phyloP scores from a whole-genome alignment of 2,797 vertebrate species.

The Podargus strigoides region DNA sequence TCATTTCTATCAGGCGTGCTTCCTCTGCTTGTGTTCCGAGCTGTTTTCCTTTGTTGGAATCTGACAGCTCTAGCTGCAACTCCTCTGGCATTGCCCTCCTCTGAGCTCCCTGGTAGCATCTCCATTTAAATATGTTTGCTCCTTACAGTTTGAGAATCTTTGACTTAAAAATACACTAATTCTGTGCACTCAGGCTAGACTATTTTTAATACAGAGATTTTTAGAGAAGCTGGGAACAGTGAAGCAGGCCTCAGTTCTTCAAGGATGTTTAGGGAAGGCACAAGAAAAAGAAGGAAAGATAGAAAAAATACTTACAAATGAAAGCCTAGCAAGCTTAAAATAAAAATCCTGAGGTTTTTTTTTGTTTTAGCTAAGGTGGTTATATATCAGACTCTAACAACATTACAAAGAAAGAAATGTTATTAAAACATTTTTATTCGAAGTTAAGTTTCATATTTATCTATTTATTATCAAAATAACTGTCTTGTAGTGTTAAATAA shows the following conservation, averaged over 20 bases:
- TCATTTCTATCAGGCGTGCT: background rate
- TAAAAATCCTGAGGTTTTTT: background rate
- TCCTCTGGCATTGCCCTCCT: background rate
- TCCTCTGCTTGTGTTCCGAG: background rate
- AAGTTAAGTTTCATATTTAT: background rate
- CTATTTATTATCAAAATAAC: background rate
- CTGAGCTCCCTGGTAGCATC: background rate
- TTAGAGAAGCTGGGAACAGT: background rate
- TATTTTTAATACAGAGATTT: background rate
- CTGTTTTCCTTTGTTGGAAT: background rate
- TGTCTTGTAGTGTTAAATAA: background rate
- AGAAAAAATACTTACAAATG: background rate
- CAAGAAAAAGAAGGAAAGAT: background rate
- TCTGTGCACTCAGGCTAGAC: background rate
- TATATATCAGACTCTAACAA: background rate
- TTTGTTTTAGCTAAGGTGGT: background rate
- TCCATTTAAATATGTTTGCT: background rate
- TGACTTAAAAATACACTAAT: background rate
- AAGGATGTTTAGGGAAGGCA: background rate
- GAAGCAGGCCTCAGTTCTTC: background rate
- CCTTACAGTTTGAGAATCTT: background rate
- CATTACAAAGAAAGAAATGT: background rate
- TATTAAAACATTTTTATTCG: background rate
- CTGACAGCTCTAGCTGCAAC: background rate
- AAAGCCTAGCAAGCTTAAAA: background rate